Conservation (phyloP, 2,113 vertebrate species). For the Clarias macrocephalus region DNA sequence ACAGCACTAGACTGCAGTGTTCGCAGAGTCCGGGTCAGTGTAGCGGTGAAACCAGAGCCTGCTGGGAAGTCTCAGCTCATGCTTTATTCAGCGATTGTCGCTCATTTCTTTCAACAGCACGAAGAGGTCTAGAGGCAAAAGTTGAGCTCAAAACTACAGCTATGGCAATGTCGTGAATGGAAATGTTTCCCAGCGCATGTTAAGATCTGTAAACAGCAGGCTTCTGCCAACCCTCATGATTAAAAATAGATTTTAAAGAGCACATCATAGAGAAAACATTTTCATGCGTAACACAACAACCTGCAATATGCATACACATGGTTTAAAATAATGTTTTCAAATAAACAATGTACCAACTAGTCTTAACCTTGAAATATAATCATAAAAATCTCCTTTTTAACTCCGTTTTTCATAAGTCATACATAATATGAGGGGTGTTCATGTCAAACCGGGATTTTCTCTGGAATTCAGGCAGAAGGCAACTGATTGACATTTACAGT, state of each 20-base stretch:
- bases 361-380: neutral
- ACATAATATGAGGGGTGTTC: neutral
- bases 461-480: no score
- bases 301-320: neutral
- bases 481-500: no score
- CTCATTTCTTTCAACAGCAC: conserved; percentile 28
- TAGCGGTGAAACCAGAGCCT: conserved; percentile 36
- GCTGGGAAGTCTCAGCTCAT: conserved; percentile 39
- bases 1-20: neutral
- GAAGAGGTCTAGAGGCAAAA: conserved; percentile 19
- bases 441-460: no score
- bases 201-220: neutral
- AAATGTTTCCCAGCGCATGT: neutral
- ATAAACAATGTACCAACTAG: neutral
- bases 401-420: neutral
- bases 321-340: neutral
- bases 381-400: neutral
- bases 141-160: neutral
- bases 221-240: neutral
- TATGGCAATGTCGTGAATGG: neutral
- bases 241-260: neutral
- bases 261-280: neutral
- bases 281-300: neutral
- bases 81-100: conserved; percentile 40
- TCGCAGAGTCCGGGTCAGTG: neutral